A percentile compares a stretch with the other conserved stretches of the same genome.
Evolutionary conservation across 1,140 invertebrate species (phyloP).

Genomic region (Trachymyrmex cornetzi): DNA sequence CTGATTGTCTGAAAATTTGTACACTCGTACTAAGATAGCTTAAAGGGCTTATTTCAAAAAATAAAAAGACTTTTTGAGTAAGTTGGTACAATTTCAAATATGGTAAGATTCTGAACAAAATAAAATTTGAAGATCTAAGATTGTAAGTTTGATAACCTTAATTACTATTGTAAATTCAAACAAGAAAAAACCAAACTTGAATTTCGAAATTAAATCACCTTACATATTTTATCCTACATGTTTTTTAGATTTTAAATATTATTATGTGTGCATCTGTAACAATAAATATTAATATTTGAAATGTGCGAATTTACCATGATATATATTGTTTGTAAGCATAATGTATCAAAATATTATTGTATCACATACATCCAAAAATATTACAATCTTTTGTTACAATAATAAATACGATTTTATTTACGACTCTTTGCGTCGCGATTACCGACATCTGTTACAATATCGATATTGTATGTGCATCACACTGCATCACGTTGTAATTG

Average conservation of each 20-base stretch:
- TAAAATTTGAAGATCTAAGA: too few species aligned
- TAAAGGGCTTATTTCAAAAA: not conserved
- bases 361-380: not conserved
- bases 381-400: not conserved
- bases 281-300: not conserved
- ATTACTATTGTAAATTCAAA: too few species aligned
- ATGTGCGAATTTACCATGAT: not conserved
- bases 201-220: too few species aligned
- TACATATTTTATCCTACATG: too few species aligned
- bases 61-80: not conserved
- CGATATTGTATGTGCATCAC: not conserved
- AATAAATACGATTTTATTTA: slow-evolving; percentile 29
- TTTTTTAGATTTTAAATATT: not conserved
- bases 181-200: too few species aligned
- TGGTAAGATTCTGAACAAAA: too few species aligned
- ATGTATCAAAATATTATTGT: not conserved
- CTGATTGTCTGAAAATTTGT: not conserved
- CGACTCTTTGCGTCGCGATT: not conserved
- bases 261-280: not conserved
- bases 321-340: not conserved
- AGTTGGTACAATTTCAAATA: too few species aligned
- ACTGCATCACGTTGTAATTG: slow-evolving; percentile 15
- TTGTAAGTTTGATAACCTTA: too few species aligned
- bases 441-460: not conserved
- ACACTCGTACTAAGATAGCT: not conserved